Evolutionary conservation across 2,888 invertebrate species (phyloP).

Genomic region (Chloroclystis v-ata): DNA sequence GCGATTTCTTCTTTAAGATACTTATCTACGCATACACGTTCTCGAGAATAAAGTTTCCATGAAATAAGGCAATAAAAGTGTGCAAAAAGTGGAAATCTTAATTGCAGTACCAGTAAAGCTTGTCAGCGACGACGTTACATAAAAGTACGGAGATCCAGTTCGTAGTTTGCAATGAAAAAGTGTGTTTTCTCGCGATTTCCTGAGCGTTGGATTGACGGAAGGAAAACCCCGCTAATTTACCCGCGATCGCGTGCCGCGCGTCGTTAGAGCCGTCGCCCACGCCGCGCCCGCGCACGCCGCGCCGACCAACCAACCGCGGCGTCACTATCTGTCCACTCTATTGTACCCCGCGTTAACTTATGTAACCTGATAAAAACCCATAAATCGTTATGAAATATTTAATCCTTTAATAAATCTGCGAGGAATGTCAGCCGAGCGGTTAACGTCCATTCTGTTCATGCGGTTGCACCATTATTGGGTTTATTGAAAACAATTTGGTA

Average conservation of each 20-base stretch:
- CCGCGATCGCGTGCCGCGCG: conserved; percentile 61
- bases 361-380: conserved; percentile 63
- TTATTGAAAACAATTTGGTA: conserved; percentile 76
- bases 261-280: conserved; percentile 50
- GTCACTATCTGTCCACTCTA: conserved; percentile 58
- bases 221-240: conserved; percentile 71
- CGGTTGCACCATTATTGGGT: conserved; percentile 65
- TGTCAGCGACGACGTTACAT: conserved; percentile 67
- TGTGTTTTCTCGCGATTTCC: conserved; percentile 73
- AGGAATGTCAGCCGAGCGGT: conserved; percentile 53
- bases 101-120: conserved; percentile 68
- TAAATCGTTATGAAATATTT: conserved; percentile 64
- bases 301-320: conserved; percentile 46
- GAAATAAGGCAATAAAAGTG: conserved; percentile 74
- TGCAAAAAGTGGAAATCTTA: conserved; percentile 76
- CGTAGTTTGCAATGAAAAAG: conserved; percentile 65
- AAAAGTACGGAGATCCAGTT: conserved; percentile 72
- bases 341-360: conserved; percentile 56
- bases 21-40: conserved; percentile 69
- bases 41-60: conserved; percentile 76
- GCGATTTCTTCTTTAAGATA: conserved; percentile 73
- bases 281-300: conserved; percentile 27
- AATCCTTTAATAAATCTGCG: conserved; percentile 58
- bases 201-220: conserved; percentile 64
- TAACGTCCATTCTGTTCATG: conserved; percentile 47